Base-by-base conservation (phyloP, 2,797 vertebrate genomes). In the Sylvia borin region DNA sequence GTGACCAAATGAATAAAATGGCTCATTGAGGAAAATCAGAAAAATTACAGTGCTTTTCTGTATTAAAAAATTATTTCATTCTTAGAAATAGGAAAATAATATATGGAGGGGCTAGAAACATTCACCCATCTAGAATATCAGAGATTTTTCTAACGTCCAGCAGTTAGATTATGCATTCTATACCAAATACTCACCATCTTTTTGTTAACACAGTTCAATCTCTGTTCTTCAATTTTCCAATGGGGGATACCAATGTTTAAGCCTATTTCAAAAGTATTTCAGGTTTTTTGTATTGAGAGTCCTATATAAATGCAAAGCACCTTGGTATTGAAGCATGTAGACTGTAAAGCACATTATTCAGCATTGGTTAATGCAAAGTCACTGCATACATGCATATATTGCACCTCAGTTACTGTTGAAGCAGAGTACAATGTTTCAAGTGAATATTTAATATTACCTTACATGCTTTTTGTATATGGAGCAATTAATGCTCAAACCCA, bases 231-330 rank as follows among this genome's bases (percentile, higher is more conserved):
- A 62, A 4, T 90, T 80, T 80, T 77, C 12, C n/a, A 62, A 2
- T 31, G 34, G 17, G 18, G 16, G 29, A 73, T 76, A 66, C 4
- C 50, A 50, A 8, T 12, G 22, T 45, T 90, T 71, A 70, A 86
- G 10, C 25, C 7, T 50, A 16, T 40, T 92, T 74, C 47, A 57
- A 64, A 95, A 75, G 32, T 40, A 31, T 48, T 62, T 38, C 66
- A 40, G 15, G 2, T 40, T 76, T 88, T 84, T 75, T 74, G 8
- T n/a, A 42, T 15, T 3, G 1, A 87, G 38, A 76, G 20, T 17
- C 19, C 31, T 57, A 67, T 60, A 79, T 76, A 94, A 94, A 93
- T 73, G 58, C 83, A 93, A 91, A 85, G 42, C 50, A 61, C 31
- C 25, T 67, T 10, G 2, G 29, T 67, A 24, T 57, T 71, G 36